Evolutionary conservation across 2,888 invertebrate species (phyloP).

Genomic region (Notocelia uddmanniana): DNA sequence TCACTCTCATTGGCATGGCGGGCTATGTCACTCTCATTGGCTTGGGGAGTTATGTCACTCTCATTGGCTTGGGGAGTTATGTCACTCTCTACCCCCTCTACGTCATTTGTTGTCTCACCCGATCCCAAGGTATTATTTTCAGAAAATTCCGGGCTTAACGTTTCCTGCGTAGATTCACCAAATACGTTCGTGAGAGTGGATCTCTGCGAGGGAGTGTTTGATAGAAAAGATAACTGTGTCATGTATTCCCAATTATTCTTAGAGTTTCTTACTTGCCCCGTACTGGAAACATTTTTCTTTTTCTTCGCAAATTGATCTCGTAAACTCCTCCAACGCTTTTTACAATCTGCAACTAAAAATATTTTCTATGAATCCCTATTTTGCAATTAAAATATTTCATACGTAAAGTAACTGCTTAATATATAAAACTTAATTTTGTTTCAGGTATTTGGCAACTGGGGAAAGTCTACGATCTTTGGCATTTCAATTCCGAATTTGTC

Average conservation of each 20-base stretch:
- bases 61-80: too few species aligned
- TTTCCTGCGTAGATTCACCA: conserved; percentile 8
- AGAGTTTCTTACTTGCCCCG: neutral
- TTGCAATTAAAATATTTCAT: neutral
- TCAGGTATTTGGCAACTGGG: neutral
- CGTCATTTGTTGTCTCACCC: neutral
- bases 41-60: too few species aligned
- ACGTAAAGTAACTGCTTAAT: neutral
- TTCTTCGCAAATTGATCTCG: neutral
- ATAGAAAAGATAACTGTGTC: conserved; percentile 1
- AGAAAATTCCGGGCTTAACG: neutral
- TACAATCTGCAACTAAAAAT: conserved; percentile 1
- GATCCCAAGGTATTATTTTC: neutral
- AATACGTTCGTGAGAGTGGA: conserved; percentile 3
- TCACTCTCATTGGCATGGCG: neutral
- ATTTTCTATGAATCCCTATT: neutral
- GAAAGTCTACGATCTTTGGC: neutral
- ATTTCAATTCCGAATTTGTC: conserved; percentile 28
- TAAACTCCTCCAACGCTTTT: neutral
- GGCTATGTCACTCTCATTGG: too few species aligned
- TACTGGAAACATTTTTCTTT: neutral
- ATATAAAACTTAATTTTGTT: neutral
- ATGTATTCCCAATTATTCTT: conserved; percentile 1
- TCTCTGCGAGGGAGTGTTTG: conserved; percentile 2
- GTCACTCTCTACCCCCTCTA: neutral